A percentile compares a stretch with the other conserved stretches of the same genome.
Conservation (phyloP, 2,888 invertebrate genomes). For the Balanococcus diminutus region DNA sequence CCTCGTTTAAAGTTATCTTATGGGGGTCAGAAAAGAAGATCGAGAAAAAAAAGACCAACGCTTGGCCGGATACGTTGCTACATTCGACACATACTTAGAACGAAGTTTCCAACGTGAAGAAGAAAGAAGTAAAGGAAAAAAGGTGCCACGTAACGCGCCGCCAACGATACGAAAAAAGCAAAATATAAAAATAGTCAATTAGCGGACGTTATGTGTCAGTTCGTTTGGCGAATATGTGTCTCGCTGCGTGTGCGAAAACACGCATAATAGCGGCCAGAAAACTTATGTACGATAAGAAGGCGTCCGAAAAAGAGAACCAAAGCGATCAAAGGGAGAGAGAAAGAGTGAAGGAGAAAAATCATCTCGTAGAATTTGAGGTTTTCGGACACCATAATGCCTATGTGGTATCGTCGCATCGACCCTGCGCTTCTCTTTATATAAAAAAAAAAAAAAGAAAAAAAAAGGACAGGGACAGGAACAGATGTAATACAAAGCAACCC, state of each 20-base stretch:
- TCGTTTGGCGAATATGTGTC: conserved; percentile 18
- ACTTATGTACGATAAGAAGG: too few species aligned
- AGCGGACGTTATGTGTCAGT: conserved; percentile 24
- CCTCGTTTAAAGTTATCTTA: too few species aligned
- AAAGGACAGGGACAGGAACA: conserved; percentile 43
- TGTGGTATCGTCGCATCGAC: background rate
- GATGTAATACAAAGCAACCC: conserved; percentile 46
- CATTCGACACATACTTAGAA: background rate
- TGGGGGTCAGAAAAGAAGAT: too few species aligned
- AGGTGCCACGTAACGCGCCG: background rate
- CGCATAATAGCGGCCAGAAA: background rate
- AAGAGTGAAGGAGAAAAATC: background rate
- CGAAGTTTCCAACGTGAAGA: background rate
- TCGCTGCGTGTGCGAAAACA: conserved; percentile 19
- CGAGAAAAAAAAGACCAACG: too few species aligned
- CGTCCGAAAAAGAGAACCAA: background rate
- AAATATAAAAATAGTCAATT: conserved; percentile 43
- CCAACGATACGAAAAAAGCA: background rate
- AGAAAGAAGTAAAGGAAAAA: background rate
- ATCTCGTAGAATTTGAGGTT: conserved; percentile 18
- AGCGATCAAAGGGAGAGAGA: background rate
- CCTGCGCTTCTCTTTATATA: background rate
- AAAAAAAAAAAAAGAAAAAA: too few species aligned
- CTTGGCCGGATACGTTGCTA: background rate
- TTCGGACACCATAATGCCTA: conserved; percentile 17